Percentiles rank a stretch among this genome's conserved stretches.
Evolutionary conservation across 2,888 invertebrate genomes (phyloP).

Genomic region (Xestia rhomboidea): DNA sequence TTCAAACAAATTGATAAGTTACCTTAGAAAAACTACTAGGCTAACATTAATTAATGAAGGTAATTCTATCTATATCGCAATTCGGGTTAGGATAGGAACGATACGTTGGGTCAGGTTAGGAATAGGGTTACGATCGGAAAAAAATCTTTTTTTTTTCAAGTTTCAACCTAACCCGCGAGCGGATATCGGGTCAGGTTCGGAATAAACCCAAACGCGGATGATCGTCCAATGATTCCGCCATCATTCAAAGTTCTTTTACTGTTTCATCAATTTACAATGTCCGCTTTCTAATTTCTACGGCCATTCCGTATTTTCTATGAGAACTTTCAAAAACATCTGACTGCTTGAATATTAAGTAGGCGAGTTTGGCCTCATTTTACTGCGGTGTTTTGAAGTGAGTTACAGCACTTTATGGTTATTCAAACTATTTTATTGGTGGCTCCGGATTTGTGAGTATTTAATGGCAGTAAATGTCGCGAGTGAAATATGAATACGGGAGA

Average conservation of each 20-base stretch:
- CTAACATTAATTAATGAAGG: too few species aligned
- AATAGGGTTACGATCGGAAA: too few species aligned
- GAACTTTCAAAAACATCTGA: conserved; percentile 65
- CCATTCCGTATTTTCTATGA: conserved; percentile 55
- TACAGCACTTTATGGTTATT: conserved; percentile 46
- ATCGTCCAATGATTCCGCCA: not conserved
- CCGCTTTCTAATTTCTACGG: conserved; percentile 49
- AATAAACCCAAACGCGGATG: too few species aligned
- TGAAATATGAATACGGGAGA: conserved; percentile 25
- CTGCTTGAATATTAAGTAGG: conserved; percentile 54
- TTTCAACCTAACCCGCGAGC: too few species aligned
- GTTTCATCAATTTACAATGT: conserved; percentile 13
- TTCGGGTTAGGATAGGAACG: too few species aligned
- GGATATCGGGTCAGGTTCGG: too few species aligned
- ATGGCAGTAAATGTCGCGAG: conserved; percentile 19
- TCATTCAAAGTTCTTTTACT: conserved; percentile 30
- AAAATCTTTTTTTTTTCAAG: too few species aligned
- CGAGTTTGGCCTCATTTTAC: conserved; percentile 51
- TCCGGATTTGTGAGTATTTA: conserved; percentile 35
- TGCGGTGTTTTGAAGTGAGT: conserved; percentile 42
- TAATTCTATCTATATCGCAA: too few species aligned
- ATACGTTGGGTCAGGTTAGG: too few species aligned
- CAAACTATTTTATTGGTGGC: conserved; percentile 59
- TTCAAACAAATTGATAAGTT: too few species aligned
- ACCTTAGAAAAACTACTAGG: too few species aligned